Evolutionary conservation across 2,797 vertebrate species (phyloP), one percentile per base, ranked within the genome.

Genomic region (Pipistrellus pipistrellus): DNA sequence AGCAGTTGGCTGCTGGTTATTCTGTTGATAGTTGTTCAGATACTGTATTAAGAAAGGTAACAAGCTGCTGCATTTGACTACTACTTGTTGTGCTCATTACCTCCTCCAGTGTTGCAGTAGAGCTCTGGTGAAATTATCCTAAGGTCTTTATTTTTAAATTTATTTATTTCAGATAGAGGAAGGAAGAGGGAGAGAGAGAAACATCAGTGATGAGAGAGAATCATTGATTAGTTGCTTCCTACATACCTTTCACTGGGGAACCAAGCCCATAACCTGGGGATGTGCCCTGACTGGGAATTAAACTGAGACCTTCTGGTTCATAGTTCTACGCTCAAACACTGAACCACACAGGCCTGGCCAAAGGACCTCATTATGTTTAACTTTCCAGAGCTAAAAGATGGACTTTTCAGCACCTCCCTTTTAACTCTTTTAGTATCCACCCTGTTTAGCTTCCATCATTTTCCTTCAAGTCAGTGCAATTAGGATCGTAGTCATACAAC

Each of bases 331-430:
- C 25, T 62, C 59, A 30, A 62, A 27, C 59, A 30, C 13, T 62
- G 27, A 62, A 27, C 27, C 27, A 30, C 2, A 5, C 27, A 62
- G 59, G 59, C 59, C 59, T 62, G 59, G 59, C n/a, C 27, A 35
- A 64, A 85, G 57, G 15, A 55, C 35, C 35, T 82, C 35, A 73
- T 64, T 55, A 53, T 32, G 14, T 71, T 72, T 78, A 66, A 17
- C 82, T 88, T 82, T 82, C 57, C 30, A 88, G 66, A 82, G 57
- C 78, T 17, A 68, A 38, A 88, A 46, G 68, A 88, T 44, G 78
- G n/a, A 59, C 32, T 35, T 75, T 82, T 88, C 6, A 35, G 51
- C 25, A 86, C 30, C 53, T 80, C 69, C 14, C 0, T 4, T 81
- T 66, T 66, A 66, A 66, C 35, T 44, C n/a, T 13, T 35, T 73